Evolutionary conservation across 2,113 vertebrate genomes (phyloP).

Genomic region (Bufo gargarizans): DNA sequence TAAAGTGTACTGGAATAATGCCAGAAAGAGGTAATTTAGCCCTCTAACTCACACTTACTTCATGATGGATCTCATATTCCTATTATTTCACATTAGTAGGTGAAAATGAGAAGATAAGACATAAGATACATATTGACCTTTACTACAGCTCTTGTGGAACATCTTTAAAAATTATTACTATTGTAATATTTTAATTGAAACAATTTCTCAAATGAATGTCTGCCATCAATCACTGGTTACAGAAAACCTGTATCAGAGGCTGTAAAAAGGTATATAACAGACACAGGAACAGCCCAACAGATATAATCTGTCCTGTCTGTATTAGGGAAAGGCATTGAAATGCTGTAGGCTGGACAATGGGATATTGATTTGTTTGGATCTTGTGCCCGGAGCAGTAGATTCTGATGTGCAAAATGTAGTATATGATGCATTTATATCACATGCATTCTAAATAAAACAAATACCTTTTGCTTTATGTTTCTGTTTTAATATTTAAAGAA

Average conservation of each 20-base stretch:
- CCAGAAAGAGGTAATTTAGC: slow-evolving; percentile 99
- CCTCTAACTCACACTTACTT: slow-evolving; percentile 96
- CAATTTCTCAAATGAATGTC: slow-evolving; percentile 54
- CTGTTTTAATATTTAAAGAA: neutral
- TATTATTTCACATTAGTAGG: slow-evolving; percentile 81
- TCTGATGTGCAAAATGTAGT: slow-evolving; percentile 81
- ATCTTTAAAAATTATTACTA: slow-evolving; percentile 73
- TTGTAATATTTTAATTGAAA: slow-evolving; percentile 68
- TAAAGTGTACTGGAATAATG: slow-evolving; percentile 98
- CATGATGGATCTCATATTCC: slow-evolving; percentile 94
- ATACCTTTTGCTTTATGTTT: neutral
- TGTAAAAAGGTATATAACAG: slow-evolving; percentile 68
- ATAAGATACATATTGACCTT: slow-evolving; percentile 74
- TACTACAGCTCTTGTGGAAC: slow-evolving; percentile 67
- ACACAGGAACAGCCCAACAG: neutral
- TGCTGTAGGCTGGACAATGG: slow-evolving; percentile 76
- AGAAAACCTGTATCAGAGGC: neutral
- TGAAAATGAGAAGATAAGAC: slow-evolving; percentile 64
- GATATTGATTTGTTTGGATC: slow-evolving; percentile 95
- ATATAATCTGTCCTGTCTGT: slow-evolving; percentile 57
- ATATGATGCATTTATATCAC: slow-evolving; percentile 67
- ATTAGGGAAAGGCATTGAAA: slow-evolving; percentile 31
- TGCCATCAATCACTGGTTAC: slow-evolving; percentile 27
- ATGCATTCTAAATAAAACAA: slow-evolving; percentile 62
- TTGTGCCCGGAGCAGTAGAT: slow-evolving; percentile 79